Conservation (phyloP, 2,888 invertebrate genomes). For the Craniophora ligustri region DNA sequence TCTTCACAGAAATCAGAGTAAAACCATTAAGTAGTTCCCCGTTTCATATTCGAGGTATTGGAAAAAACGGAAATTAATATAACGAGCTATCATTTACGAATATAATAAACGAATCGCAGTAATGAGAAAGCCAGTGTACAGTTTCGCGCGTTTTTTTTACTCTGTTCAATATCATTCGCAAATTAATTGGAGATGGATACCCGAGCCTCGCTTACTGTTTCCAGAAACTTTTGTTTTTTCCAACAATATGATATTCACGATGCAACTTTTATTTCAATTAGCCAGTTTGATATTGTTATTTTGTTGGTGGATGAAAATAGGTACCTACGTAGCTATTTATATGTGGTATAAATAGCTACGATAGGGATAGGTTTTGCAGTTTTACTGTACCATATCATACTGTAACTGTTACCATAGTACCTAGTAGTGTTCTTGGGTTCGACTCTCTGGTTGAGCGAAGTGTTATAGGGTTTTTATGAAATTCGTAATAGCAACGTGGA, state of each 20-base stretch:
- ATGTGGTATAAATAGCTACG: no score
- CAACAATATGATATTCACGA: constrained; percentile 36
- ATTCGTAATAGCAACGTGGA: no score
- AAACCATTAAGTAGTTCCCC: constrained; percentile 8
- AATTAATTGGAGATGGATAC: constrained; percentile 72
- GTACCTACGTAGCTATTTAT: no score
- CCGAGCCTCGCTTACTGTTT: constrained; percentile 50
- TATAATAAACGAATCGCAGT: constrained; percentile 58
- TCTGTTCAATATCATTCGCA: constrained; percentile 65
- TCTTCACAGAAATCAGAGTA: no score
- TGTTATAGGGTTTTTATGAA: no score
- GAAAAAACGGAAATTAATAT: constrained; percentile 63
- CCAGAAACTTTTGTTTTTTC: constrained; percentile 51
- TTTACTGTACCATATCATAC: no score
- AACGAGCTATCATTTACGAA: constrained; percentile 68
- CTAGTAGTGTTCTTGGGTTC: no score
- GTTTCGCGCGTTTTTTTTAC: constrained; percentile 61
- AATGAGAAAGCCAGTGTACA: constrained; percentile 64
- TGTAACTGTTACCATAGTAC: no score
- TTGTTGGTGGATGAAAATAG: background rate
- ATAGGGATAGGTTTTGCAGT: background rate
- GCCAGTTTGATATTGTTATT: background rate
- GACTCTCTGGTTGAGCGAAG: no score
- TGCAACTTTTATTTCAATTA: constrained; percentile 40
- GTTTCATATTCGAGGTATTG: constrained; percentile 22